Percentiles rank a stretch among this genome's conserved stretches.
phyloP scores from a whole-genome alignment of 2,888 invertebrate species.

The Theristus sp. region DNA sequence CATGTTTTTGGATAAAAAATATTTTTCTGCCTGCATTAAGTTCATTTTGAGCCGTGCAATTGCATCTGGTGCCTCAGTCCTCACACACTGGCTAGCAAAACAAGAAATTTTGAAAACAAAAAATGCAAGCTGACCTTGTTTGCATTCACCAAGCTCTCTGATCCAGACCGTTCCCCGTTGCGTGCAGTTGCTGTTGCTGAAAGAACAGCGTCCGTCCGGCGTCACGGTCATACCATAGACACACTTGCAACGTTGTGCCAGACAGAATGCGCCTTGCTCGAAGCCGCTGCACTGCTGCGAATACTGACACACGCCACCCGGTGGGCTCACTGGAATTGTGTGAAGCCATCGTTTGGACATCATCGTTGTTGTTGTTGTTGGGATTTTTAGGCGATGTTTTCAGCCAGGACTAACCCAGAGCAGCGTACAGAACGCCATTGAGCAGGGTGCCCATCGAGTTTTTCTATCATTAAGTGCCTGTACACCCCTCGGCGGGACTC shows the following conservation, averaged over 20 bases:
- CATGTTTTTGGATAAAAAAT: neutral
- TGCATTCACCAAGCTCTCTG: slow-evolving; percentile 25
- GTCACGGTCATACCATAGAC: slow-evolving; percentile 18
- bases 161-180: slow-evolving; percentile 26
- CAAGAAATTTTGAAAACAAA: too few species aligned
- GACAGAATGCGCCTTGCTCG: slow-evolving; percentile 26
- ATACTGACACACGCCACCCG: slow-evolving; percentile 27
- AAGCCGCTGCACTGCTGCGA: slow-evolving; percentile 26
- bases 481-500: too few species aligned
- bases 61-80: neutral
- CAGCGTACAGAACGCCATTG: too few species aligned
- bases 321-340: slow-evolving; percentile 18
- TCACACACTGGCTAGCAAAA: neutral
- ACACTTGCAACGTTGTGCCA: slow-evolving; percentile 12
- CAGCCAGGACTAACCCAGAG: too few species aligned
- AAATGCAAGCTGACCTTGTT: slow-evolving; percentile 16
- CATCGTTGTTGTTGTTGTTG: too few species aligned
- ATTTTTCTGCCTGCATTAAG: neutral
- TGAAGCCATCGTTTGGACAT: too few species aligned
- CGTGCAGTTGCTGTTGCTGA: slow-evolving; percentile 24
- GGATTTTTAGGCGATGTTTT: too few species aligned
- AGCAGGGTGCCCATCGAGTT: too few species aligned
- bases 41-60: neutral
- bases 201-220: slow-evolving; percentile 20
- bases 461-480: too few species aligned